Evolutionary conservation across 2,888 invertebrate species (phyloP).

Genomic region (Nemapogon koenigi): DNA sequence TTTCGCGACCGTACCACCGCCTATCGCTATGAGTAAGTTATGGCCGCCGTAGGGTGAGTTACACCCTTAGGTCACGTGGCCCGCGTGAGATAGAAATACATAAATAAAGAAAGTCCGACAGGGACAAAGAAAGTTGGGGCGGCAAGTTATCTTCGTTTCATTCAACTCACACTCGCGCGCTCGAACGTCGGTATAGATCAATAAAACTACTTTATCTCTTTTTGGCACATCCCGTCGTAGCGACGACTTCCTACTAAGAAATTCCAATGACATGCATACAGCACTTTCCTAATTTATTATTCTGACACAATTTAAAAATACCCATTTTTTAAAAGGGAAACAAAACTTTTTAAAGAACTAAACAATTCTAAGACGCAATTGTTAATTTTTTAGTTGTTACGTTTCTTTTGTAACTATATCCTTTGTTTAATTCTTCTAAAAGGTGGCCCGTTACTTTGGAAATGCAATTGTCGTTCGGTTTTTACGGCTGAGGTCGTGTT

Average conservation of each 20-base stretch:
- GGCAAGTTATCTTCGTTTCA: slow-evolving; percentile 66
- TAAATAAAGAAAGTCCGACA: slow-evolving; percentile 29
- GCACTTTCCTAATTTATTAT: too few relatives aligned
- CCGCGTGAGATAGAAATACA: slow-evolving; percentile 40
- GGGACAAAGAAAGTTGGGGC: slow-evolving; percentile 50
- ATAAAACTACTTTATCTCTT: slow-evolving; percentile 68
- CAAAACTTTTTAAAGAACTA: background rate
- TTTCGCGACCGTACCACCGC: slow-evolving; percentile 60
- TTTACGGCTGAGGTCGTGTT: slow-evolving; percentile 28
- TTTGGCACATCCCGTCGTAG: slow-evolving; percentile 65
- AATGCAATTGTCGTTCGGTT: slow-evolving; percentile 45
- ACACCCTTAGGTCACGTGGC: slow-evolving; percentile 66
- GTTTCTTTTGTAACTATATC: background rate
- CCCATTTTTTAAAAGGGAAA: slow-evolving; percentile 3
- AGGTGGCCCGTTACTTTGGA: too few relatives aligned
- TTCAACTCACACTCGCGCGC: slow-evolving; percentile 63
- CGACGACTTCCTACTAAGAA: slow-evolving; percentile 57
- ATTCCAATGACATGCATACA: slow-evolving; percentile 21
- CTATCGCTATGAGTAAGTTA: slow-evolving; percentile 66
- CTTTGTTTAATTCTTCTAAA: background rate
- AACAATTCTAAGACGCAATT: background rate
- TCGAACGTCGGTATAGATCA: slow-evolving; percentile 66
- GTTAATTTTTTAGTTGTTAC: background rate
- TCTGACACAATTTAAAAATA: background rate
- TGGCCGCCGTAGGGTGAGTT: slow-evolving; percentile 64